Evolutionary conservation across 2,113 vertebrate species (phyloP).

Genomic region (Labeo catla): DNA sequence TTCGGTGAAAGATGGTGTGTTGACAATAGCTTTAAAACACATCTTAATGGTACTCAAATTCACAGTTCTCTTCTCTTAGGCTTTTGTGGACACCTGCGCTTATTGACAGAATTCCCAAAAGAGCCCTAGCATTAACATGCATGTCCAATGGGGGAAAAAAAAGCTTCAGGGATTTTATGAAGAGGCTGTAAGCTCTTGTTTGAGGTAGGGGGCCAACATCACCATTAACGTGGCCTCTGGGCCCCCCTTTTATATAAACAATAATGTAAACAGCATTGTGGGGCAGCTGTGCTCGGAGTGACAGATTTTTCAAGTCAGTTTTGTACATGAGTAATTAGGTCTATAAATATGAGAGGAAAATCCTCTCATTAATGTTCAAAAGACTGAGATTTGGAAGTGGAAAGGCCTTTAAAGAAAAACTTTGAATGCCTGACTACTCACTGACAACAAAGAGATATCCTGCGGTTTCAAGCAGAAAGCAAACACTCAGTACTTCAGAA

Average conservation of each 20-base stretch:
- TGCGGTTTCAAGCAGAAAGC: background rate
- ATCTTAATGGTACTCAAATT: slow-evolving; percentile 8
- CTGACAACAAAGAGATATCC: slow-evolving; percentile 1
- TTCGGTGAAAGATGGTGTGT: background rate
- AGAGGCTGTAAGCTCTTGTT: slow-evolving; percentile 26
- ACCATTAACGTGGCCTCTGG: slow-evolving; percentile 12
- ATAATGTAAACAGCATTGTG: slow-evolving; percentile 28
- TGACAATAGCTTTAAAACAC: slow-evolving; percentile 26
- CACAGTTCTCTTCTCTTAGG: background rate
- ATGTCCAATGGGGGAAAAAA: background rate
- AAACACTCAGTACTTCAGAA: background rate
- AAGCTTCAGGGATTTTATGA: slow-evolving; percentile 10
- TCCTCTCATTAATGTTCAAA: slow-evolving; percentile 25
- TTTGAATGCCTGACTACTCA: background rate
- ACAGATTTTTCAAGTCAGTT: slow-evolving; percentile 52
- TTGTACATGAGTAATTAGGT: slow-evolving; percentile 54
- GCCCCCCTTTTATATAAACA: slow-evolving; percentile 30
- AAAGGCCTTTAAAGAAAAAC: background rate
- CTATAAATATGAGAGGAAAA: slow-evolving; percentile 41
- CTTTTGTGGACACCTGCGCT: slow-evolving; percentile 24
- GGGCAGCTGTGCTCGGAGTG: slow-evolving; percentile 38
- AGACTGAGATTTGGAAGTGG: background rate
- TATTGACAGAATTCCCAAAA: slow-evolving; percentile 28
- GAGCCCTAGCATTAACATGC: slow-evolving; percentile 16
- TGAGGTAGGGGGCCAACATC: background rate